Conservation (phyloP, 2,888 invertebrate genomes). For the Diplolepis rosae region DNA sequence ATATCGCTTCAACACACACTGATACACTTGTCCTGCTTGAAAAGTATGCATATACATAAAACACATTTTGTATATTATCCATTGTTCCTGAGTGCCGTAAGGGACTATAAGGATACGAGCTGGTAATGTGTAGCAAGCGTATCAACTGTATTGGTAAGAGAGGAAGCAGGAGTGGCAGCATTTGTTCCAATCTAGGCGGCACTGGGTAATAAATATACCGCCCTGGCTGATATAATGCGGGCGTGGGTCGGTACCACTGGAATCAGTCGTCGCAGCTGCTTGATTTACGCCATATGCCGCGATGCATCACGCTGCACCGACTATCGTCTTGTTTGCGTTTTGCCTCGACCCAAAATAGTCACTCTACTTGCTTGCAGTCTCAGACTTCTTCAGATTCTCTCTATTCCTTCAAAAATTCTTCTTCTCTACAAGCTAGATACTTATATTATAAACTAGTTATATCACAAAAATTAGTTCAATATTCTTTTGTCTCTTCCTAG, state of each 20-base stretch:
- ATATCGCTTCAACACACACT: conserved; percentile 38
- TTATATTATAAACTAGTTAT: no score
- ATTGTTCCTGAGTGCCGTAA: conserved; percentile 37
- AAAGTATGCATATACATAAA: conserved; percentile 35
- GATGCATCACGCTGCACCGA: conserved; percentile 57
- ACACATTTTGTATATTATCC: conserved; percentile 55
- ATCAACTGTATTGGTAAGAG: conserved; percentile 34
- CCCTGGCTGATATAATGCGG: conserved; percentile 66
- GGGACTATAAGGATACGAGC: conserved; percentile 12
- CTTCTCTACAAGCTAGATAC: conserved; percentile 38
- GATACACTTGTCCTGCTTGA: conserved; percentile 38
- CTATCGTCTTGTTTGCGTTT: conserved; percentile 66
- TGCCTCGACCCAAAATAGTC: conserved; percentile 63
- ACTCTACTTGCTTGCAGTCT: conserved; percentile 34
- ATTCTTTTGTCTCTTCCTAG: no score
- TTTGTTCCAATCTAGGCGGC: conserved; percentile 68
- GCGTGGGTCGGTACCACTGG: conserved; percentile 66
- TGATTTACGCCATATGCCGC: conserved; percentile 68
- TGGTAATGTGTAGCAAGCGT: conserved; percentile 14
- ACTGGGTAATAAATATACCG: conserved; percentile 69
- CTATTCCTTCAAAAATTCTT: conserved; percentile 11
- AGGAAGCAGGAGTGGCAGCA: conserved; percentile 50
- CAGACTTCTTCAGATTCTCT: background rate
- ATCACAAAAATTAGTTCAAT: no score
- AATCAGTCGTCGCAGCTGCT: conserved; percentile 69